These are phyloP conservation scores for Smutsia temminckii DNA, from an alignment of 2,797 vertebrate species.

Conservation along the genomic window DNA sequence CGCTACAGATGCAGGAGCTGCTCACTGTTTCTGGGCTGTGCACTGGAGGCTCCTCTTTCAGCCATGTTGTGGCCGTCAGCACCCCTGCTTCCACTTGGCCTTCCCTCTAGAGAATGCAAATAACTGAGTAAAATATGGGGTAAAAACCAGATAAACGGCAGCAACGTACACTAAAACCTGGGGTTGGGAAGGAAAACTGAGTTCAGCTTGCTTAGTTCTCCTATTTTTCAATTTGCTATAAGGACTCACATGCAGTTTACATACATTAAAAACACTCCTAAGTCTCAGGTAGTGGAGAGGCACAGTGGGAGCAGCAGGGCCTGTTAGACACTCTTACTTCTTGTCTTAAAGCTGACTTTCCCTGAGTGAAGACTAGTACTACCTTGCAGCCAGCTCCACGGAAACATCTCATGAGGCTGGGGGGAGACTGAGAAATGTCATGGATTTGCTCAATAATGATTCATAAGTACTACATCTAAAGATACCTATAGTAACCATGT, in stretches of 20 bases:
- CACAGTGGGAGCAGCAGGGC: background rate
- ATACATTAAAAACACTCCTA: slow-evolving; percentile 11
- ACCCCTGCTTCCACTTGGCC: slow-evolving; percentile 93
- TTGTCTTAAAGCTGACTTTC: slow-evolving; percentile 41
- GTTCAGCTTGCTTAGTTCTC: background rate
- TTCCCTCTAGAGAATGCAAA: slow-evolving; percentile 88
- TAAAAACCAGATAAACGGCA: background rate
- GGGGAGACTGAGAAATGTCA: background rate
- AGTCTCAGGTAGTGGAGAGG: background rate
- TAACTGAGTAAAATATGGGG: background rate
- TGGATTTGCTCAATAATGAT: background rate
- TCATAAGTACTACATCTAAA: too few relatives aligned
- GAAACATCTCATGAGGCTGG: background rate
- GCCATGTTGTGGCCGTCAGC: slow-evolving; percentile 89
- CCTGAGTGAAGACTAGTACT: background rate
- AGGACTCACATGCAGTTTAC: background rate
- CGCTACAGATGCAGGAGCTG: slow-evolving; percentile 43
- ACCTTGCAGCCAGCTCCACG: background rate
- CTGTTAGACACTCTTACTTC: background rate
- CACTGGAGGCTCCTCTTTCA: slow-evolving; percentile 82
- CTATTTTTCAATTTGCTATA: slow-evolving; percentile 35
- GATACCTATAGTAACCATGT: background rate
- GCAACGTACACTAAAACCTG: background rate
- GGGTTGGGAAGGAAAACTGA: background rate
- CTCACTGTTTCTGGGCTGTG: slow-evolving; percentile 86